Evolutionary conservation across 2,113 vertebrate species (phyloP), one percentile per base, ranked within the genome.

Genomic region (Tragelaphus strepsiceros): DNA sequence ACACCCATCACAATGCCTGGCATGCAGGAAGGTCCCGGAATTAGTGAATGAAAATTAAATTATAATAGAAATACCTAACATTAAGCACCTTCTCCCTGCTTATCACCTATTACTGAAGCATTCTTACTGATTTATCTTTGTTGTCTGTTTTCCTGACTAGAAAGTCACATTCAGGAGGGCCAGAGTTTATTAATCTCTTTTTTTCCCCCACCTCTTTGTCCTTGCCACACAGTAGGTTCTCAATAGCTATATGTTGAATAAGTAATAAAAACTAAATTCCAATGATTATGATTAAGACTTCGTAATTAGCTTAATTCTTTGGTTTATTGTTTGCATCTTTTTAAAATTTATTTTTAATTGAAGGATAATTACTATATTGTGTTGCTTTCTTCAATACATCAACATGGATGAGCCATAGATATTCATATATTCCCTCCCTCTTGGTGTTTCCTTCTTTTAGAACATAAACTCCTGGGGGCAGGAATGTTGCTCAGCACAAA

Each of bases 41-140:
- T 81, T 85, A 92, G 83, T 85, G 89, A 91, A 67, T 74, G 56
- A 90, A 54, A 81, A 59, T 91, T 92, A 90, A 97, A 59, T 97
- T 81, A 56, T 88, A 91, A 93, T 92, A 85, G 78, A 88, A 77
- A 91, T 56, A 53, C 77, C 15, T 93, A 46, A 85, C 54, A 19
- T n/a, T 62, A 1, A 96, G 53, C 92, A 88, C 53, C 64, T 94
- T 82, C 71, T 51, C 53, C 83, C 21, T 86, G 59, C 89, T 64
- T 85, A n/a, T 35, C 53, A 87, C 88, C 88, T 35, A 12, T 84
- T 85, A 28, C 51, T 87, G 32, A 83, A 84, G 83, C 67, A 21
- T 61, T 88, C 88, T 95, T 59, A 84, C 74, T 67, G 35, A 77
- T 62, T 90, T 95, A 49, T 39, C 17, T 91, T 19, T 87, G n/a